Base-by-base conservation (phyloP, 2,113 vertebrate species). In the Chloroceryle aenea region DNA sequence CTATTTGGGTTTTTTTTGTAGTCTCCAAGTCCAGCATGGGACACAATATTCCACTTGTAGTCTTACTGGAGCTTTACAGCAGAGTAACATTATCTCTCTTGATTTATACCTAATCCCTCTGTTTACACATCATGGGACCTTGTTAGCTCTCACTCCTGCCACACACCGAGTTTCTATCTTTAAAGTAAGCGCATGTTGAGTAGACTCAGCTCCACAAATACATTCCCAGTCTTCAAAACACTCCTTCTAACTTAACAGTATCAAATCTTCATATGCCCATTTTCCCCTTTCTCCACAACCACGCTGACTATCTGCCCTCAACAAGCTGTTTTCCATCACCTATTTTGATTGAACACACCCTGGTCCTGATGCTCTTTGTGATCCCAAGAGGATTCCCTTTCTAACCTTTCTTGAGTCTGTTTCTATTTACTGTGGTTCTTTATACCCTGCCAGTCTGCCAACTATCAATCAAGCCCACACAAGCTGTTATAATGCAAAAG, bases 61-160 rank as follows among this genome's bases (percentile, higher is more conserved):
- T 63, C 42, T 83, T 90, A 87, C 20, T 26, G 43, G 36, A 64
- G 50, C 85, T 97, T 91, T 92, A 74, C 14, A 52, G 34, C 55
- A 93, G 21, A 92, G 66, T 55, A 94, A 63, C 30, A 58, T 91
- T 89, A 82, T 93, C 90, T 94, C 61, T 89, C 64, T 34, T 61
- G 91, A 85, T 48, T 90, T 76, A 90, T 76, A 76, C 53, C 61
- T 68, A 93, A 56, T 77, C 71, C 47, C 56, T 76, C 53, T 69
- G 38, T 68, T 64, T 84, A 80, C 45, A 76, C 92, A 38, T 67
- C 53, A 48, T 50, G 76, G 59, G 62, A 93, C 27, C 27, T 89
- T 83, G 93, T 80, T 77, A 95, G 68, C 55, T 79, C 66, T 50
- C 64, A 48, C 50, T 89, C 40, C 89, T 95, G 78, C 78, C 91